These are phyloP conservation scores for Diloba caeruleocephala DNA, from an alignment of 2,888 invertebrate species.

Conservation along the genomic window DNA sequence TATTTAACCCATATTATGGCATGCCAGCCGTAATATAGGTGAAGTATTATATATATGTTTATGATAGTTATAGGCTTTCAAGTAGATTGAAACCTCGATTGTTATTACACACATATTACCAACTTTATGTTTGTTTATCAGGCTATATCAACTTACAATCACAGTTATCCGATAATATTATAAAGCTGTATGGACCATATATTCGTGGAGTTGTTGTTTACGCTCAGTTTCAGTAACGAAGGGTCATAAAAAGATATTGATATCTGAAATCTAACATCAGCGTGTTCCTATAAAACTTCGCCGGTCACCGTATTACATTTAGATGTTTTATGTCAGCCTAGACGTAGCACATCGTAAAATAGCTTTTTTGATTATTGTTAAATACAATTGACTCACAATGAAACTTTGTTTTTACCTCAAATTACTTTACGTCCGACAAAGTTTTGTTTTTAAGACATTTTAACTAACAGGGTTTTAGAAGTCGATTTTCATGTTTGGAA, in stretches of 20 bases:
- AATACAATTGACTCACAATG: constrained; percentile 27
- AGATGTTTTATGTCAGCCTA: constrained; percentile 47
- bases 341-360: constrained; percentile 38
- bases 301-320: constrained; percentile 52
- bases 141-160: constrained; percentile 39
- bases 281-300: constrained; percentile 42
- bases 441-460: too few species aligned
- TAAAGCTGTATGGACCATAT: constrained; percentile 19
- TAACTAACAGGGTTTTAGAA: too few species aligned
- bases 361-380: constrained; percentile 30
- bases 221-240: constrained; percentile 29
- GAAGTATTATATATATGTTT: constrained; percentile 60
- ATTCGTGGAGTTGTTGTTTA: constrained; percentile 45
- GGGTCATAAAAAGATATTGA: constrained; percentile 51
- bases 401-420: not conserved
- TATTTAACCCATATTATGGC: too few species aligned
- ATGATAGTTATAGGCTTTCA: constrained; percentile 71
- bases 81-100: constrained; percentile 74
- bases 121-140: constrained; percentile 53
- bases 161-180: constrained; percentile 8
- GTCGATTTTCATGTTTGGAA: too few species aligned
- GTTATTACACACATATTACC: constrained; percentile 63
- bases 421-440: too few species aligned
- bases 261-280: constrained; percentile 47
- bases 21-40: constrained; percentile 59